phyloP scores from a whole-genome alignment of 1,140 invertebrate species.

The Carposina sasakii region DNA sequence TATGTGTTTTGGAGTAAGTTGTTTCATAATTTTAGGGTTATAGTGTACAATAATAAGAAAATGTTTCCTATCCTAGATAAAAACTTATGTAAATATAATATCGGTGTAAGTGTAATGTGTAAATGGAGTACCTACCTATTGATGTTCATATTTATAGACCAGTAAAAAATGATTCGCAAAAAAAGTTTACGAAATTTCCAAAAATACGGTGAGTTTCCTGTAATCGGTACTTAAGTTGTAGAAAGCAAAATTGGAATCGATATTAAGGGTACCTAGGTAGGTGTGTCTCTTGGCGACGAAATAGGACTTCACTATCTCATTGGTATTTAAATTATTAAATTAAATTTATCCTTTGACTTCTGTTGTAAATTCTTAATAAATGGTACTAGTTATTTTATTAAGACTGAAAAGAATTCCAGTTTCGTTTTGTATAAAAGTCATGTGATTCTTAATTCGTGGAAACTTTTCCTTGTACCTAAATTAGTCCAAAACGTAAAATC shows the following conservation, averaged over 20 bases:
- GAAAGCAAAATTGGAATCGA: slow-evolving; percentile 60
- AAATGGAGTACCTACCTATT: slow-evolving; percentile 66
- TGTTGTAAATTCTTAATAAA: slow-evolving; percentile 37
- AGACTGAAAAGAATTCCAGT: slow-evolving; percentile 66
- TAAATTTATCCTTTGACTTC: slow-evolving; percentile 39
- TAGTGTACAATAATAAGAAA: slow-evolving; percentile 60
- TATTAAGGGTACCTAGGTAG: slow-evolving; percentile 49
- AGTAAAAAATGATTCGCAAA: slow-evolving; percentile 48
- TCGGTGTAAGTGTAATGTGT: slow-evolving; percentile 50
- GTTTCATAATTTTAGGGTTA: slow-evolving; percentile 62
- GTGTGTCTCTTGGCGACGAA: slow-evolving; percentile 53
- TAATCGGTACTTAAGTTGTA: slow-evolving; percentile 61
- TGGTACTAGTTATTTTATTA: slow-evolving; percentile 59
- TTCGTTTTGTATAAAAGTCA: slow-evolving; percentile 50
- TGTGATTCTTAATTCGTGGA: slow-evolving; percentile 43
- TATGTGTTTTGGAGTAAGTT: slow-evolving; percentile 54
- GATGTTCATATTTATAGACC: slow-evolving; percentile 64
- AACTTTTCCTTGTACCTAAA: slow-evolving; percentile 54
- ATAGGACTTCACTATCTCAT: slow-evolving; percentile 58
- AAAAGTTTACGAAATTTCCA: slow-evolving; percentile 39
- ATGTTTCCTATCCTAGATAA: slow-evolving; percentile 70
- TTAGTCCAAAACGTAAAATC: slow-evolving; percentile 66
- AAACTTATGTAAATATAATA: slow-evolving; percentile 56
- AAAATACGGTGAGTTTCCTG: slow-evolving; percentile 68
- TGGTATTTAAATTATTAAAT: slow-evolving; percentile 64